Evolutionary conservation across 2,888 invertebrate genomes (phyloP).

Genomic region (Ptilodon capucinus): DNA sequence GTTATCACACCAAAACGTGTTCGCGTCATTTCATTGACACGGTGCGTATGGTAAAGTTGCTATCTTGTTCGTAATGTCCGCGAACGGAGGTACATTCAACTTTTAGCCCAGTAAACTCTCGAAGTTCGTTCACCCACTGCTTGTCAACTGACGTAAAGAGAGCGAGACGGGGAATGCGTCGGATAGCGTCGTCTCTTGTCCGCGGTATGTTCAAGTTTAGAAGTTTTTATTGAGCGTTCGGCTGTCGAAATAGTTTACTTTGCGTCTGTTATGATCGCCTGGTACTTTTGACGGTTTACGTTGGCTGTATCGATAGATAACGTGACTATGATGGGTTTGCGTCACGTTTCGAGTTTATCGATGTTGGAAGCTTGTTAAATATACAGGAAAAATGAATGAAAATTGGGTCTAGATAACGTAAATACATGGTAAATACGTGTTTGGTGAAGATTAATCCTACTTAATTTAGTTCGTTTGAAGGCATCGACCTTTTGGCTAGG

Average conservation of each 20-base stretch:
- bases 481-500: too few relatives aligned
- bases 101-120: constrained; percentile 83
- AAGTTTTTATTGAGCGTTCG: constrained; percentile 74
- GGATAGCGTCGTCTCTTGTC: constrained; percentile 63
- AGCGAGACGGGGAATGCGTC: constrained; percentile 56
- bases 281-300: constrained; percentile 77
- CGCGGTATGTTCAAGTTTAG: constrained; percentile 70
- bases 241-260: constrained; percentile 76
- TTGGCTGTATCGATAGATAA: constrained; percentile 75
- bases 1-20: constrained; percentile 48
- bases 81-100: constrained; percentile 83
- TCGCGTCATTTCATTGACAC: constrained; percentile 45
- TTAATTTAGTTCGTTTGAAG: too few relatives aligned
- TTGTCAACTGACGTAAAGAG: constrained; percentile 80
- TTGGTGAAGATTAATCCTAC: too few relatives aligned
- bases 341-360: constrained; percentile 42
- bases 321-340: constrained; percentile 50
- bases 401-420: too few relatives aligned
- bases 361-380: constrained; percentile 3
- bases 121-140: constrained; percentile 82
- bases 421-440: too few relatives aligned
- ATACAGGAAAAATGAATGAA: background rate
- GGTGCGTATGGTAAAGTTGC: constrained; percentile 75
- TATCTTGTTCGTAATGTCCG: constrained; percentile 83
- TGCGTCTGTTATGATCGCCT: constrained; percentile 68